A percentile compares a stretch with the other conserved stretches of the same genome.
Evolutionary conservation across 2,888 invertebrate species (phyloP).

Genomic region (Caenorhabditis sinica): DNA sequence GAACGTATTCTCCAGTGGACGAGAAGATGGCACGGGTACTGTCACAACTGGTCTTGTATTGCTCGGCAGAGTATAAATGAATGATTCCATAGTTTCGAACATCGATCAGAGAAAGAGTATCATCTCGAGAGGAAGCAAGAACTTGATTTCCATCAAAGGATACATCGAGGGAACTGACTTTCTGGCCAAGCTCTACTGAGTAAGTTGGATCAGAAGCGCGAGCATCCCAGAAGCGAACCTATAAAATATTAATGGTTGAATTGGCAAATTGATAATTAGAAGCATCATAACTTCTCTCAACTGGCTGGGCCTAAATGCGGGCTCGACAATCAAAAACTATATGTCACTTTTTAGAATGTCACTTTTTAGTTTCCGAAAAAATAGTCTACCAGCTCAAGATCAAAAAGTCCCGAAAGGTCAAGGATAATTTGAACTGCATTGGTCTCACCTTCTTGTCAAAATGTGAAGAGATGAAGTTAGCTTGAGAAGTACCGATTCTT

Average conservation of each 20-base stretch:
- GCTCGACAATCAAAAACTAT: too few species aligned
- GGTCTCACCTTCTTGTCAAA: constrained; percentile 95
- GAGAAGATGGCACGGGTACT: constrained; percentile 75
- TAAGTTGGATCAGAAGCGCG: constrained; percentile 89
- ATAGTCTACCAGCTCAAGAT: too few species aligned
- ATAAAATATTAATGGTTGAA: too few species aligned
- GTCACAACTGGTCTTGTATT: constrained; percentile 87
- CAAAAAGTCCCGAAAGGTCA: too few species aligned
- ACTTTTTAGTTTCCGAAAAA: too few species aligned
- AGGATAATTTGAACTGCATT: too few species aligned
- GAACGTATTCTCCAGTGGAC: constrained; percentile 68
- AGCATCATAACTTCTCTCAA: too few species aligned
- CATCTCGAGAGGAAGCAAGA: constrained; percentile 94
- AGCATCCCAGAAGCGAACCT: constrained; percentile 96
- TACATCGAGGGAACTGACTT: constrained; percentile 88
- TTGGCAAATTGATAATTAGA: too few species aligned
- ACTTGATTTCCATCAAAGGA: constrained; percentile 91
- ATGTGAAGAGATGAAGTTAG: constrained; percentile 86
- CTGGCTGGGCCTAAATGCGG: too few species aligned
- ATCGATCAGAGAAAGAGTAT: constrained; percentile 95
- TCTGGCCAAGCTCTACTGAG: constrained; percentile 91
- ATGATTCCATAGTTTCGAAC: constrained; percentile 93
- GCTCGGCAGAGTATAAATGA: constrained; percentile 92
- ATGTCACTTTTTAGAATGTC: too few species aligned
- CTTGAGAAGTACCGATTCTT: constrained; percentile 87